Evolutionary conservation across 2,797 vertebrate species (phyloP).

Genomic region (Anabas testudineus): DNA sequence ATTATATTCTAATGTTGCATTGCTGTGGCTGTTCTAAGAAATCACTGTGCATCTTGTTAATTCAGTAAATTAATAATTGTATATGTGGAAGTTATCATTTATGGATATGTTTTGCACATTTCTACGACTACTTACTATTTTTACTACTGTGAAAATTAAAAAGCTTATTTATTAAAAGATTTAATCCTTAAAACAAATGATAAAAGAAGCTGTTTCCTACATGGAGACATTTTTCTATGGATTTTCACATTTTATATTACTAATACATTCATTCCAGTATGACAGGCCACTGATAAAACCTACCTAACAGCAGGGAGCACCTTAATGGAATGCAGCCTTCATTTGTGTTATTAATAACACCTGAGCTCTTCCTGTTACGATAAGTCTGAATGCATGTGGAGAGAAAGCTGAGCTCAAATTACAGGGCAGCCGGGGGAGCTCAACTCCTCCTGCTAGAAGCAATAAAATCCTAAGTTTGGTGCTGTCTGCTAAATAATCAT

Average conservation of each 20-base stretch:
- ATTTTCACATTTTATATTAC: too few relatives aligned
- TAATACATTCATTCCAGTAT: neutral
- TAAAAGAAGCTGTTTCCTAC: neutral
- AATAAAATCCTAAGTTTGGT: too few relatives aligned
- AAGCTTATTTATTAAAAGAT: too few relatives aligned
- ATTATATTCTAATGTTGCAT: neutral
- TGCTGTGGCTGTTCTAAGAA: neutral
- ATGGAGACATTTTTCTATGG: neutral
- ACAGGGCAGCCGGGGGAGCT: too few relatives aligned
- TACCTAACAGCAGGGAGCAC: neutral
- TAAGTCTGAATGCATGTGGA: too few relatives aligned
- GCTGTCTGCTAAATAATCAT: too few relatives aligned
- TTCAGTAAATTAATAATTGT: slow-evolving; percentile 3
- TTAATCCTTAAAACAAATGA: too few relatives aligned
- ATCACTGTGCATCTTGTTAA: neutral
- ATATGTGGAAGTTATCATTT: slow-evolving; percentile 7
- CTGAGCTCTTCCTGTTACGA: neutral
- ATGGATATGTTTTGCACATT: slow-evolving; percentile 12
- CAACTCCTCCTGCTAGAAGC: too few relatives aligned
- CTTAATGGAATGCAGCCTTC: neutral
- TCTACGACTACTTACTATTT: too few relatives aligned
- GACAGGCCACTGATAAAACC: neutral
- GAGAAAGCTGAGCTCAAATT: too few relatives aligned
- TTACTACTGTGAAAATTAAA: too few relatives aligned
- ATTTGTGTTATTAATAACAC: neutral